Evolutionary conservation across 2,888 invertebrate species (phyloP).

Genomic region (Nyleta sp.): DNA sequence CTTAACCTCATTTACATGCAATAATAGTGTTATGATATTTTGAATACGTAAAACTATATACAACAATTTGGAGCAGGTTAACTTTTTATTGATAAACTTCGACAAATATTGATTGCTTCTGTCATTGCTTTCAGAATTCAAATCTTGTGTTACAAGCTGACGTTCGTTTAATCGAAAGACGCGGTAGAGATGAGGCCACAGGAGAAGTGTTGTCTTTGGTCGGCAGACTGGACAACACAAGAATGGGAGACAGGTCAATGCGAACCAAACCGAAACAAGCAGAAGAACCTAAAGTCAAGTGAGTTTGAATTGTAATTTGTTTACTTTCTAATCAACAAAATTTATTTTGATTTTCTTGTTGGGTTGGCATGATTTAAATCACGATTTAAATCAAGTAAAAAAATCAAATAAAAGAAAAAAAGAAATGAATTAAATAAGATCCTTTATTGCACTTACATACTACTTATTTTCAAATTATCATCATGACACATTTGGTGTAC

Average conservation of each 20-base stretch:
- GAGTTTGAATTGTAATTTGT: slow-evolving; percentile 76
- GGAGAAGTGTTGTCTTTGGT: slow-evolving; percentile 98
- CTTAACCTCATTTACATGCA: too few relatives aligned
- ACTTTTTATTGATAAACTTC: neutral
- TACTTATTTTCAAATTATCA: neutral
- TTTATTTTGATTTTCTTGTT: too few relatives aligned
- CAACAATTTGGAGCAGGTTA: too few relatives aligned
- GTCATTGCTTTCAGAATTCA: slow-evolving; percentile 89
- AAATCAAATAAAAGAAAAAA: too few relatives aligned
- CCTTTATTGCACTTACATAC: too few relatives aligned
- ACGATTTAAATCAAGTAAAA: too few relatives aligned
- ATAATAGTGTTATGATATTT: too few relatives aligned
- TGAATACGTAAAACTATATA: too few relatives aligned
- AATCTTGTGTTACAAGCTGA: slow-evolving; percentile 99
- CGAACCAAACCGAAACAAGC: slow-evolving; percentile 96
- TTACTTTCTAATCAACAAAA: neutral
- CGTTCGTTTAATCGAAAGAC: slow-evolving; percentile 97
- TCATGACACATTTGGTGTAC: too few relatives aligned
- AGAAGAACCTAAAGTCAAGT: slow-evolving; percentile 95
- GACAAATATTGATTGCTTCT: neutral
- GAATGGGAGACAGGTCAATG: slow-evolving; percentile 98
- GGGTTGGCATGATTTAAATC: too few relatives aligned
- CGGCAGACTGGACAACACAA: slow-evolving; percentile 93
- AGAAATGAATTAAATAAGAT: too few relatives aligned
- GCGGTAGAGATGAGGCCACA: slow-evolving; percentile 99